These are phyloP conservation scores for Gambusia affinis DNA, from an alignment of 2,113 vertebrate genomes.

Conservation along the genomic window DNA sequence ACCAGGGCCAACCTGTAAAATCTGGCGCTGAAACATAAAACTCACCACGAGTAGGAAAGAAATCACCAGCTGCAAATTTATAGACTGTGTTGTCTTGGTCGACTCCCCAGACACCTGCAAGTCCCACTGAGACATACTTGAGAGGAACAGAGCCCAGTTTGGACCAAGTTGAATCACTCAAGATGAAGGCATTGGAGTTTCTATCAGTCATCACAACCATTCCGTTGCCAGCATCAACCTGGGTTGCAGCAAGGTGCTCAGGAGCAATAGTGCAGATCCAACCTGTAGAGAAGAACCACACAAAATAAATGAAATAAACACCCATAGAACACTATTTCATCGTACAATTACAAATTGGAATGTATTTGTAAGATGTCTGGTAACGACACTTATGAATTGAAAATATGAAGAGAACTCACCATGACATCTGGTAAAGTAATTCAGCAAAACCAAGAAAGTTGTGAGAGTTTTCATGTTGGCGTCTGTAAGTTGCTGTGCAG, in stretches of 20 bases:
- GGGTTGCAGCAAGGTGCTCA: slow-evolving; percentile 14
- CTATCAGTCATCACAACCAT: slow-evolving; percentile 8
- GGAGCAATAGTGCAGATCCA: neutral
- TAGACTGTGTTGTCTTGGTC: rapidly evolving
- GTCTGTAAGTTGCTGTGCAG: neutral
- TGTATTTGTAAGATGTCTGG: no score
- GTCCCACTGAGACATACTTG: slow-evolving; percentile 28
- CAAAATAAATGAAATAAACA: neutral
- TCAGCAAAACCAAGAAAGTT: slow-evolving; percentile 17
- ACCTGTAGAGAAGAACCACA: neutral
- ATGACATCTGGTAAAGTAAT: slow-evolving; percentile 6
- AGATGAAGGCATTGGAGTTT: neutral
- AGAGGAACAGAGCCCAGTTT: neutral
- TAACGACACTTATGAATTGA: no score
- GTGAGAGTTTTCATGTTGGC: slow-evolving; percentile 27
- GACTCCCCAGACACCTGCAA: slow-evolving; percentile 28
- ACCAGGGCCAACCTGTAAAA: neutral
- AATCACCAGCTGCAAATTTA: neutral
- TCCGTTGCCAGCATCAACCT: neutral
- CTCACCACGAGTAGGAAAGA: rapidly evolving
- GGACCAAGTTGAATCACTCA: neutral
- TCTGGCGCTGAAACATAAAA: neutral
- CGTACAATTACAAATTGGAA: no score
- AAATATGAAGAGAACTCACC: slow-evolving; percentile 12
- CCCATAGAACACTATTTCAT: no score